Evolutionary conservation across 1,140 invertebrate genomes (phyloP).

Genomic region (Hermetia illucens): DNA sequence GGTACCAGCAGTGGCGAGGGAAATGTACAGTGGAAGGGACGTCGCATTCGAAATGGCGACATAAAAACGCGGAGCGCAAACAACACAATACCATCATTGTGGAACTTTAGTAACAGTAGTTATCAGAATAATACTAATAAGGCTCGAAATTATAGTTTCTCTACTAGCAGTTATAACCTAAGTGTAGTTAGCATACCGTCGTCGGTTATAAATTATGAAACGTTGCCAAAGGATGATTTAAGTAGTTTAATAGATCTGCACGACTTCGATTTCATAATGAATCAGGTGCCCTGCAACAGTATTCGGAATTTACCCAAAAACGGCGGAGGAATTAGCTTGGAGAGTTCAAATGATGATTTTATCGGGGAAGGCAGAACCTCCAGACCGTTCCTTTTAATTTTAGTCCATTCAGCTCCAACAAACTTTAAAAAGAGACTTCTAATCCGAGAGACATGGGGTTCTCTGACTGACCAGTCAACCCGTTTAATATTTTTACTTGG

Average conservation of each 20-base stretch:
- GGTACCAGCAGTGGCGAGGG: too few relatives aligned
- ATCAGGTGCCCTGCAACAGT: constrained; percentile 35
- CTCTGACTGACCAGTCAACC: constrained; percentile 17
- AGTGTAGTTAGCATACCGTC: neutral
- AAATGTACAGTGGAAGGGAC: too few relatives aligned
- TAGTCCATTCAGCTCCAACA: constrained; percentile 51
- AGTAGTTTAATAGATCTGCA: constrained; percentile 39
- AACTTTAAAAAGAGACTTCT: constrained; percentile 43
- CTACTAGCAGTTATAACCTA: too few relatives aligned
- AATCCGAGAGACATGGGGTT: constrained; percentile 56
- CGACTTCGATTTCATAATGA: constrained; percentile 40
- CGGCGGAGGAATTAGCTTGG: too few relatives aligned
- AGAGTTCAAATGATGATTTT: neutral
- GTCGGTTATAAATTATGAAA: constrained; percentile 10
- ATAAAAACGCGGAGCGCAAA: neutral
- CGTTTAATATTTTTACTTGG: constrained; percentile 58
- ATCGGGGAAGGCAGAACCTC: neutral
- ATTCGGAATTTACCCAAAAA: too few relatives aligned
- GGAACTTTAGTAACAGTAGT: constrained; percentile 6
- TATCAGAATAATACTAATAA: constrained; percentile 21
- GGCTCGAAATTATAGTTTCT: constrained; percentile 20
- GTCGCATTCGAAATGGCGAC: neutral
- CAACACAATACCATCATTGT: constrained; percentile 1
- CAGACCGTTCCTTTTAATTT: constrained; percentile 38
- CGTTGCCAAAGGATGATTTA: constrained; percentile 28